These are phyloP conservation scores for Rhinichthys osculus DNA, from an alignment of 2,797 vertebrate species.

Conservation along the genomic window DNA sequence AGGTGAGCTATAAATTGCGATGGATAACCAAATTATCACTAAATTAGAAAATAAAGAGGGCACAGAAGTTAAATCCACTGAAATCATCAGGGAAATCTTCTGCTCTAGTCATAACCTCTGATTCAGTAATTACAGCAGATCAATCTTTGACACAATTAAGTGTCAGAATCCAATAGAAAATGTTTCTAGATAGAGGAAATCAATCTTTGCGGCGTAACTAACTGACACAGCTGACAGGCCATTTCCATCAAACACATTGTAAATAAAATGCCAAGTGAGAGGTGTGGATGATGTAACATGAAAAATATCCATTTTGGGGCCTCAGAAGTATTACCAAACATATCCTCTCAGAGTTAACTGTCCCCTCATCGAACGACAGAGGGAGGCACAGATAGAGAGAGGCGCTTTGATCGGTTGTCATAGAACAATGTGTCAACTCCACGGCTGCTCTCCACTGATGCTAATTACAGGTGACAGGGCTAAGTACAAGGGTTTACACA, in stretches of 20 bases:
- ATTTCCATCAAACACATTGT: conserved; percentile 25
- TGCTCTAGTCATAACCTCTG: conserved; percentile 49
- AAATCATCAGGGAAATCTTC: conserved; percentile 38
- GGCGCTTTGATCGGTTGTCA: conserved; percentile 68
- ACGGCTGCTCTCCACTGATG: conserved; percentile 67
- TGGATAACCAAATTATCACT: not conserved
- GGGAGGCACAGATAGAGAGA: conserved; percentile 52
- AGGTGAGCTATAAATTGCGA: too few species aligned
- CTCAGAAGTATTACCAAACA: conserved; percentile 30
- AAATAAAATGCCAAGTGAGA: conserved; percentile 41
- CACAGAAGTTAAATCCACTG: conserved; percentile 6
- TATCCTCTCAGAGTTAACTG: conserved; percentile 38
- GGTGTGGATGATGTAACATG: not conserved
- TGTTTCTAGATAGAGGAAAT: conserved; percentile 42
- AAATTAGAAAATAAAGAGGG: not conserved
- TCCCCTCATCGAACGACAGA: conserved; percentile 51
- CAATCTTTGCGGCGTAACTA: conserved; percentile 21
- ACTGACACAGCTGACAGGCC: conserved; percentile 22
- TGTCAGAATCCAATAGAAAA: conserved; percentile 44
- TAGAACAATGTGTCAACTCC: conserved; percentile 67
- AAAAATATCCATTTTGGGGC: conserved; percentile 8
- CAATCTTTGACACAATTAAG: conserved; percentile 60
- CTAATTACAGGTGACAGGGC: conserved; percentile 78
- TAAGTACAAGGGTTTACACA: conserved; percentile 72
- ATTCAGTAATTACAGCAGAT: conserved; percentile 52